Base-by-base conservation (phyloP, 2,797 vertebrate genomes). In the Arnoldichthys spilopterus region DNA sequence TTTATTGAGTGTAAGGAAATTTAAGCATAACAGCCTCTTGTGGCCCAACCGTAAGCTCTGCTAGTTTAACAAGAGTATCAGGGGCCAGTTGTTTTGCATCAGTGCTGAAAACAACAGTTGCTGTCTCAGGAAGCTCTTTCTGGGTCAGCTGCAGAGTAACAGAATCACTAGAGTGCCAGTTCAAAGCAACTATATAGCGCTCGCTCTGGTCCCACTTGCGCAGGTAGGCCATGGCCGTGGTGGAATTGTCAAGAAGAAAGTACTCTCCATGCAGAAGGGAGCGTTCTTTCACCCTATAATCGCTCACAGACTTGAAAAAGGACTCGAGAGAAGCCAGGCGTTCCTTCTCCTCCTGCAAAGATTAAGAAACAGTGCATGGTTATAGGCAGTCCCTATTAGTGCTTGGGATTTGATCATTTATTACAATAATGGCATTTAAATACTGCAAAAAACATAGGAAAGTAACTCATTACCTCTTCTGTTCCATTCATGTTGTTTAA, bases 161-260 rank as follows among this genome's bases (percentile, higher is more conserved):
- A 0, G 6, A 24, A 1, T 8, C 24, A 0, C 66, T 45, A 0
- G 72, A 24, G 1, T 82, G 85, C 79, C 93, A 94, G 89, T 96
- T 96, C 80, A 96, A 91, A 47, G 90, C 89, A 0, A 92, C 88
- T 28, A 97, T 16, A 85, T 89, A 96, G 1, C 95, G 94, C 1
- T 84, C 61, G 16, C 92, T 97, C 89, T 96, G 96, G 82, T 97
- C 96, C 96, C 96, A 97, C 8, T 74, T 49, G 0, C 95, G 93
- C 75, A 93, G 15, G 74, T 91, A 97, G 1, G 88, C 91, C 73
- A 95, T 87, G 1, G 92, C 71, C 0, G 63, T 77, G 0, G 86
- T 74, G 0, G 84, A 87, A 76, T 79, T 89, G 1, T 72, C 37
- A 16, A 95, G 82, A 0, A 67, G 13, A 0, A 83, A 0, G 54